These are phyloP conservation scores for Oxycera nigricornis DNA, from an alignment of 2,888 invertebrate genomes.

Conservation along the genomic window DNA sequence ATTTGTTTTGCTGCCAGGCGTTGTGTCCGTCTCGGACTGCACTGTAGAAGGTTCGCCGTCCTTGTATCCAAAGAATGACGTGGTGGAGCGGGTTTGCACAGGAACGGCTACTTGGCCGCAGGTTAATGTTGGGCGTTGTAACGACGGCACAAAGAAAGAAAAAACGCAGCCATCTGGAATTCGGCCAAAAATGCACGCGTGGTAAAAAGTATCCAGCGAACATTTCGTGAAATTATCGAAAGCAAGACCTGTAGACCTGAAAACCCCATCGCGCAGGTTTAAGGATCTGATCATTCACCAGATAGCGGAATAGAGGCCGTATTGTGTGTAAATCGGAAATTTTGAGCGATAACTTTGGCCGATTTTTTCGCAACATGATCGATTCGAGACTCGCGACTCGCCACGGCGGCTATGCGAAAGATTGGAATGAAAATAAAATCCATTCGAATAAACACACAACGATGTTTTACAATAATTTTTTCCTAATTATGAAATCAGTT, in stretches of 20 bases:
- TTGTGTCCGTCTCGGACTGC: background rate
- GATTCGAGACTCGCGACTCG: background rate
- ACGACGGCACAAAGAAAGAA: background rate
- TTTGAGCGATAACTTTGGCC: background rate
- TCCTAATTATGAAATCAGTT: constrained; percentile 22
- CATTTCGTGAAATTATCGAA: constrained; percentile 24
- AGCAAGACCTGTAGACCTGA: constrained; percentile 4
- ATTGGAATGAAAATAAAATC: background rate
- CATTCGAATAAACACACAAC: background rate
- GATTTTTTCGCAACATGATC: constrained; percentile 3
- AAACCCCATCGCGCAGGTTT: background rate
- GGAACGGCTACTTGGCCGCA: background rate
- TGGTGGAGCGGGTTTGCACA: background rate
- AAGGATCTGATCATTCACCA: constrained; percentile 23
- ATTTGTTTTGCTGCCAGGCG: constrained; percentile 31
- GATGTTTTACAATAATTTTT: constrained; percentile 12
- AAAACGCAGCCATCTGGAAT: constrained; percentile 32
- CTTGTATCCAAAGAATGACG: background rate
- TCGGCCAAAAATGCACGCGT: constrained; percentile 28
- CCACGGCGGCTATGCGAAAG: background rate
- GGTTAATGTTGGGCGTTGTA: constrained; percentile 6
- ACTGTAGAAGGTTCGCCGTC: background rate
- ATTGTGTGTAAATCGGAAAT: constrained; percentile 34
- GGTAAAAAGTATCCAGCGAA: constrained; percentile 23
- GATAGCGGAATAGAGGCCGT: constrained; percentile 25